A percentile compares a stretch with the other conserved stretches of the same genome.
phyloP scores from a whole-genome alignment of 2,797 vertebrate genomes.

The Intellagama lesueurii region DNA sequence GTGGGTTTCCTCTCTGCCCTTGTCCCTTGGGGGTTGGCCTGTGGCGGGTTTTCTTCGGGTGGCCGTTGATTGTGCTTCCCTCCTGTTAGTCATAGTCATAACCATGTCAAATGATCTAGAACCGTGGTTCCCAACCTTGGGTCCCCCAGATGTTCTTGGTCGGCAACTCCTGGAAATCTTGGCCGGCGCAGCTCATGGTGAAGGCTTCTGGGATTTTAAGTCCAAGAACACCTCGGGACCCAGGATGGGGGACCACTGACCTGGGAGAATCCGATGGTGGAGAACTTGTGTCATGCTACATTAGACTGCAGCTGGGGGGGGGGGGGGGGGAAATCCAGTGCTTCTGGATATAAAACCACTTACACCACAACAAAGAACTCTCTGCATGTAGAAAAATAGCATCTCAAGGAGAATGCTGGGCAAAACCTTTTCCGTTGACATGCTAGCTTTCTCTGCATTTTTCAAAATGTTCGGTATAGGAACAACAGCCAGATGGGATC shows the following conservation, averaged over 20 bases:
- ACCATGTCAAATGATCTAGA: too few relatives aligned
- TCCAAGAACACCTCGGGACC: neutral
- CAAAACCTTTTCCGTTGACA: neutral
- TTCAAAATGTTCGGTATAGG: neutral
- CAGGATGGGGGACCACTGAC: too few relatives aligned
- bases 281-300: too few relatives aligned
- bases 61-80: neutral
- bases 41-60: conserved; percentile 80
- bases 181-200: too few relatives aligned
- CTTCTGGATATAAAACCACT: neutral
- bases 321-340: too few relatives aligned
- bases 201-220: neutral
- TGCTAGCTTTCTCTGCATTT: neutral
- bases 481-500: neutral
- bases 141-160: neutral
- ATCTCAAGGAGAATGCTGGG: neutral
- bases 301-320: neutral
- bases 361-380: too few relatives aligned
- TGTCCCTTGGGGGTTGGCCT: conserved; percentile 74
- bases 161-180: neutral
- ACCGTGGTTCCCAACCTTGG: too few relatives aligned
- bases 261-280: too few relatives aligned
- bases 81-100: neutral
- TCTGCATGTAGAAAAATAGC: neutral
- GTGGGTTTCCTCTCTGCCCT: conserved; percentile 76